Base-by-base conservation (phyloP, 2,888 invertebrate species). In the Pocota personata region DNA sequence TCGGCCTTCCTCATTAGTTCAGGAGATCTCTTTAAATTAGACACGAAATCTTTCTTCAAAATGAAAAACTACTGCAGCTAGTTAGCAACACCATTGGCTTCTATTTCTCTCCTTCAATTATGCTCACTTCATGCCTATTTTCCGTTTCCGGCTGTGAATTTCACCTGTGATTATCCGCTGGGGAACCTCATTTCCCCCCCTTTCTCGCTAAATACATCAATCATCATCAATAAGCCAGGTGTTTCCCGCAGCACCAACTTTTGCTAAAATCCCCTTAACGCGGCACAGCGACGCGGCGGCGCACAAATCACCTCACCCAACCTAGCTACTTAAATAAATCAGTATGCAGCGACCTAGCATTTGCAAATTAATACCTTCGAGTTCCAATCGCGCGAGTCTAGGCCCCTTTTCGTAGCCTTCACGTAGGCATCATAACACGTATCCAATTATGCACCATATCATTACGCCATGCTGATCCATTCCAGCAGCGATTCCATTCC, bases 311-410 rank as follows among this genome's bases (percentile, higher is more conserved):
- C 66, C 60, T 76, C 80, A 82, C 76, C 86, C 80, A 80, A 82
- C 76, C 76, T 76, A 76, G 86, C 76, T 82, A 82, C 82, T 86
- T 82, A 86, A 86, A 86, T 86, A 86, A 86, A 86, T 86, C 86
- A 86, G 80, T 60, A 86, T 72, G 76, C 71, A 30, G 55, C 67
- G 82, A 72, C 66, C 76, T 57, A 71, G 40, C 58, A 72, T 80
- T 80, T 86, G 86, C 86, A 86, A 86, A 86, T 86, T 80, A 86
- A 86, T 86, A 86, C 82, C 84, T 75, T 71, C 64, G 57, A 69
- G 55, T 67, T 46, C 40, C 37, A 40, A 27, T 37, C 55, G 57
- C 79, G 27, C 27, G 8, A 62, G 69, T 37, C 76, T 55, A 66
- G 58, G 35, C 66, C 19, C 43, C 43, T 66, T 69, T 64, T 57